A percentile compares a stretch with the other conserved stretches of the same genome.
Evolutionary conservation across 2,797 vertebrate genomes (phyloP).

Genomic region (Alauda arvensis): DNA sequence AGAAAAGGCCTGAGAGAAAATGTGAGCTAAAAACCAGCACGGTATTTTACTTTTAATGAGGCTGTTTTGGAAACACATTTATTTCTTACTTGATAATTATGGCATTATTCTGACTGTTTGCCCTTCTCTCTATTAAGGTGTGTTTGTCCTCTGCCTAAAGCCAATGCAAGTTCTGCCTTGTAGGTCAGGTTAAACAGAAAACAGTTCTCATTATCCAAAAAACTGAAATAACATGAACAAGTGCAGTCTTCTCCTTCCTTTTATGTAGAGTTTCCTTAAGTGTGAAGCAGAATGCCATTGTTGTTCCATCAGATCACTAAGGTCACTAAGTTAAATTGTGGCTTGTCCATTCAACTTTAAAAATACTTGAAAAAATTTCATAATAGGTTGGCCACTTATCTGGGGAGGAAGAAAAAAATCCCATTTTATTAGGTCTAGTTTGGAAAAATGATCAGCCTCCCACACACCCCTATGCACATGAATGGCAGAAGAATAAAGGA

Average conservation of each 20-base stretch:
- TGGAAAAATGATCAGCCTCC: slow-evolving; percentile 41
- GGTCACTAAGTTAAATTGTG: slow-evolving; percentile 31
- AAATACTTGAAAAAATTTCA: background rate
- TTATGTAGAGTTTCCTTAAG: background rate
- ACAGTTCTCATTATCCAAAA: background rate
- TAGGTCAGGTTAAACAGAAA: background rate
- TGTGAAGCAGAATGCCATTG: background rate
- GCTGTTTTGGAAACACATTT: background rate
- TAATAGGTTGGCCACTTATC: slow-evolving; percentile 40
- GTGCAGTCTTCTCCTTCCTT: background rate
- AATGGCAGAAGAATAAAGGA: slow-evolving; percentile 43
- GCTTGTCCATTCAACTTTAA: slow-evolving; percentile 16
- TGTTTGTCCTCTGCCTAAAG: background rate
- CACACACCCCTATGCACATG: slow-evolving; percentile 6
- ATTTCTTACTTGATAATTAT: background rate
- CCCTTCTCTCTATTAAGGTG: background rate
- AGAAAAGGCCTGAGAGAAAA: slow-evolving; percentile 40
- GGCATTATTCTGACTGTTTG: background rate
- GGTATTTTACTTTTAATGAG: background rate
- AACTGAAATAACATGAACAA: background rate
- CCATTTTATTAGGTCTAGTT: slow-evolving; percentile 37
- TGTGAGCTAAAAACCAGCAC: background rate
- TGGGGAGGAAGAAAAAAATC: slow-evolving; percentile 33
- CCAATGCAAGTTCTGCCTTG: background rate
- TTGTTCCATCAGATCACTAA: slow-evolving; percentile 21